Conservation (phyloP, 2,797 vertebrate genomes). For the Melanogrammus aeglefinus region DNA sequence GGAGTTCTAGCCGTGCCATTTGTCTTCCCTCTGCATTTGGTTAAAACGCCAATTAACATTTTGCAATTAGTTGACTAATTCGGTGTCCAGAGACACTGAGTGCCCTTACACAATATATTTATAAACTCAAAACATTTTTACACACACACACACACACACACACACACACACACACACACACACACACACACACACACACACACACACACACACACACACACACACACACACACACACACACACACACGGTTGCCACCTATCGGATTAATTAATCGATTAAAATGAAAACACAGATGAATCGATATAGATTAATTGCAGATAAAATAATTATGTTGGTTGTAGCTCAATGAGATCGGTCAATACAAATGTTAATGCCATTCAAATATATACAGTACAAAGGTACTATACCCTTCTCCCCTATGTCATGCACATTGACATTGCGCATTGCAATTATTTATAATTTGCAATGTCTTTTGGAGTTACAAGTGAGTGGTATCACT, state of each 20-base stretch:
- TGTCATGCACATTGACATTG: not conserved
- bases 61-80: slow-evolving; percentile 9
- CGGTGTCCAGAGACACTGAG: slow-evolving; percentile 5
- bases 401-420: not conserved
- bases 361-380: not conserved
- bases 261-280: not conserved
- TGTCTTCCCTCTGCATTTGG: not conserved
- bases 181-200: slow-evolving; percentile 5
- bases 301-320: not conserved
- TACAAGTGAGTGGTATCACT: not conserved
- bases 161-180: not conserved
- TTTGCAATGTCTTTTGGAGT: not conserved
- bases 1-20: not conserved
- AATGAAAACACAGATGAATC: not conserved
- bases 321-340: not conserved
- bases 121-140: not conserved
- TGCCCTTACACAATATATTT: slow-evolving; percentile 1
- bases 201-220: not conserved
- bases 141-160: not conserved
- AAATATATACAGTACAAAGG: not conserved
- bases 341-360: not conserved
- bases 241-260: not conserved
- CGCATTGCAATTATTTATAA: not conserved
- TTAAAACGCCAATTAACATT: slow-evolving; percentile 4
- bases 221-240: not conserved